Conservation (phyloP, 2,888 invertebrate genomes). For the Neoscelio sp. region DNA sequence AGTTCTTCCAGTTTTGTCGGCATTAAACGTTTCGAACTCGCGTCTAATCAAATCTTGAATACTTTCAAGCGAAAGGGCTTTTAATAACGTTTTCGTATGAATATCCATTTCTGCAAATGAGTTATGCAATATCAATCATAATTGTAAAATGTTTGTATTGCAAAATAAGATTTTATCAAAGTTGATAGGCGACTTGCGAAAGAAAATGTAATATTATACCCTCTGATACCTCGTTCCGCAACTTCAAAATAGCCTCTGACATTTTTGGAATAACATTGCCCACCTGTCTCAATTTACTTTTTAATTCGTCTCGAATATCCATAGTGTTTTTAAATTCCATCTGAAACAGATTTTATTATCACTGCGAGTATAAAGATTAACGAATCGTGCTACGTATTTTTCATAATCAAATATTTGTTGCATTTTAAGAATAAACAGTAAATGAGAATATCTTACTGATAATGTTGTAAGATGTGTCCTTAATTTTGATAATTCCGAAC, state of each 20-base stretch:
- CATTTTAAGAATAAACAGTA: no score
- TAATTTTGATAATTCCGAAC: conserved; percentile 76
- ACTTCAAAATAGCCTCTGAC: conserved; percentile 76
- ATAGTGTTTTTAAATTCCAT: conserved; percentile 76
- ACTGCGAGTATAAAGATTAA: no score
- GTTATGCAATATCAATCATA: no score
- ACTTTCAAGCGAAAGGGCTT: conserved; percentile 74
- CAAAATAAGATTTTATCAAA: not conserved
- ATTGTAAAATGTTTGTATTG: no score
- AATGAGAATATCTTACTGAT: conserved; percentile 74
- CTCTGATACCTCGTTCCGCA: conserved; percentile 78
- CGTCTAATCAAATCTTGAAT: conserved; percentile 74
- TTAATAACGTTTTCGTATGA: conserved; percentile 72
- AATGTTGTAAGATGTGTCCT: conserved; percentile 76
- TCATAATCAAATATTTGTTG: no score
- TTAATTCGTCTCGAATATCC: conserved; percentile 75
- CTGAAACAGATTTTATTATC: conserved; percentile 66
- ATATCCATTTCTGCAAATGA: conserved; percentile 71
- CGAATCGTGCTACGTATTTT: no score
- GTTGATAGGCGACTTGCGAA: conserved; percentile 10
- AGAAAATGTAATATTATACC: conserved; percentile 69
- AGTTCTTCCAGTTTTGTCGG: conserved; percentile 86
- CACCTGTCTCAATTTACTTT: conserved; percentile 75
- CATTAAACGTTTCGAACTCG: conserved; percentile 84
- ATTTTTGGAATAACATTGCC: conserved; percentile 77